Base-by-base conservation (phyloP, 1,140 invertebrate genomes). In the Macrostomum lignano region DNA sequence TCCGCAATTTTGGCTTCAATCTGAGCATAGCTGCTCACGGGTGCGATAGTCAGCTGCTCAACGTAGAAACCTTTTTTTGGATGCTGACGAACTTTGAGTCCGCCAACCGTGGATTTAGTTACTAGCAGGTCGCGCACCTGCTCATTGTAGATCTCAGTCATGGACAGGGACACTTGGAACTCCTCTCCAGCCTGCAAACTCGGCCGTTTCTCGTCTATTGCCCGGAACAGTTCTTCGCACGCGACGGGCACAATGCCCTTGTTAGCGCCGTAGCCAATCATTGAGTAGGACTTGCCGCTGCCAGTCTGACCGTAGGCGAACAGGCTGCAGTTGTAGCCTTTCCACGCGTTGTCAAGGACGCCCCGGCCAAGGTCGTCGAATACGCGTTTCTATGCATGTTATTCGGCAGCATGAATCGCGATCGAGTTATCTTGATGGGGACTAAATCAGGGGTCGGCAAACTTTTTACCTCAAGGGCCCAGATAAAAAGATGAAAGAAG, bases 11-110 rank as follows among this genome's bases (percentile, higher is more conserved):
- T 62, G 9, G 46, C 46, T 38, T 63, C 56, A 20, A 69, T 65
- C 17, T 66, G 62, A 17, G 56, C 47, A 39, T 65, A 64, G 38
- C 47, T 64, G 22, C 46, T 49, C 1, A 68, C 67, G 24, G 63
- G 47, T n/a, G 51, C 45, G 5, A 49, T 41, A 26, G 52, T 55
- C 15, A 69, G 44, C 3, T 59, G 62, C 40, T 69, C 64, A 40
- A 65, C 64, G 45, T 67, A 69, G 40, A 69, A 70, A 32, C 67
- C 67, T 42, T 64, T 66, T 5, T 67, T 65, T 48, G 68, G 63
- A 42, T 70, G 62, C 35, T 67, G 38, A 14, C 69, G 51, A 43
- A 62, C 65, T 7, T 70, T 45, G 9, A 62, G 61, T 19, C 50
- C 55, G 40, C 58, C 65, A 28, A 49, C 46, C 5, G 45, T 43